Percentiles rank a stretch among this genome's conserved stretches.
Conservation (phyloP, 2,797 vertebrate genomes). For the Sebastes iracundus region DNA sequence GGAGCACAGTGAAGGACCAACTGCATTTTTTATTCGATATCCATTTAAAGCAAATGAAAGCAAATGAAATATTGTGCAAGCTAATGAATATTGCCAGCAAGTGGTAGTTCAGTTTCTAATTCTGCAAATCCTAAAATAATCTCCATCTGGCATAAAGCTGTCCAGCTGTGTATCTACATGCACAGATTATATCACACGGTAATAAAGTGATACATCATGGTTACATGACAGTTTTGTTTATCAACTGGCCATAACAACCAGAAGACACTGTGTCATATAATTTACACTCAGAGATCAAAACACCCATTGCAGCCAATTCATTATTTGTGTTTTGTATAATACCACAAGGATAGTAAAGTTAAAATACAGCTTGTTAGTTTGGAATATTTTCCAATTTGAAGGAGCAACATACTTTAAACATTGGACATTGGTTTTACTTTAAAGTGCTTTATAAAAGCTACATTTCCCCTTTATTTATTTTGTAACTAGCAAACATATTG, state of each 20-base stretch:
- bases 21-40: not conserved
- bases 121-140: not conserved
- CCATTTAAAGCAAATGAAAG: not conserved
- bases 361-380: not conserved
- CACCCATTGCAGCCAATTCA: not conserved
- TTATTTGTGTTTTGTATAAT: not conserved
- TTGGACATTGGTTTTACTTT: not conserved
- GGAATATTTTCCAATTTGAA: not conserved
- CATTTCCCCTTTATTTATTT: conserved; percentile 19
- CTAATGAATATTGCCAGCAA: not conserved
- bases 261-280: not conserved
- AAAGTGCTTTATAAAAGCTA: not conserved
- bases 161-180: not conserved
- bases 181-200: not conserved
- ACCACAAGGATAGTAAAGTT: not conserved
- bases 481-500: conserved; percentile 49
- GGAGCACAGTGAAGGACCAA: not conserved
- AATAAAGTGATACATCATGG: not conserved
- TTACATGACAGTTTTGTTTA: not conserved
- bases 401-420: not conserved
- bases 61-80: not conserved
- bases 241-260: not conserved
- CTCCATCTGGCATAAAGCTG: not conserved
- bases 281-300: not conserved
- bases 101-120: not conserved